Evolutionary conservation across 1,140 invertebrate species (phyloP).

Genomic region (Euura saliciscinereae): DNA sequence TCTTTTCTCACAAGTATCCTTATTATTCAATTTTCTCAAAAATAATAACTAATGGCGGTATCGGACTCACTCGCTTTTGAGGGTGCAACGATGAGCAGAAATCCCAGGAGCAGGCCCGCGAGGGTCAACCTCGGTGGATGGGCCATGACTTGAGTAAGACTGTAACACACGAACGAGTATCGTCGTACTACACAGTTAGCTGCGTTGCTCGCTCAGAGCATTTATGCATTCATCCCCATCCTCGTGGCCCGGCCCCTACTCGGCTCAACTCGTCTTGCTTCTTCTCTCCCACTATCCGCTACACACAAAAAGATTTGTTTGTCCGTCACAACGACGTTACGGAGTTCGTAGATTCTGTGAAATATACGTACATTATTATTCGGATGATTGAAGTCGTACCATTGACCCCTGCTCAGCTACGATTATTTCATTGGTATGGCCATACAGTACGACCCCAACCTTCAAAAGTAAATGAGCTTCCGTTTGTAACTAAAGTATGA

Average conservation of each 20-base stretch:
- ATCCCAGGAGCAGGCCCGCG: conserved; percentile 5
- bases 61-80: neutral
- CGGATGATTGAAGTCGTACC: too few relatives aligned
- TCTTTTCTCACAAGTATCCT: too few relatives aligned
- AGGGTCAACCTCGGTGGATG: conserved; percentile 6
- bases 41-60: too few relatives aligned
- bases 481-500: too few relatives aligned
- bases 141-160: conserved; percentile 1
- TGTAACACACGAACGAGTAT: conserved; percentile 1
- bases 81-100: neutral
- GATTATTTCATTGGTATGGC: too few relatives aligned
- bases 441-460: too few relatives aligned
- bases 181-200: neutral
- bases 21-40: too few relatives aligned
- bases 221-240: neutral
- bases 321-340: neutral
- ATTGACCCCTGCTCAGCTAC: too few relatives aligned
- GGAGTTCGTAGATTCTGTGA: neutral
- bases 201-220: neutral
- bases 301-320: neutral
- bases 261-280: too few relatives aligned
- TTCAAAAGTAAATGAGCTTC: too few relatives aligned
- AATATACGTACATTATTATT: too few relatives aligned
- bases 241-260: neutral
- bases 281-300: too few relatives aligned